These are phyloP conservation scores for Agrotis segetum DNA, from an alignment of 2,888 invertebrate genomes.

Conservation along the genomic window DNA sequence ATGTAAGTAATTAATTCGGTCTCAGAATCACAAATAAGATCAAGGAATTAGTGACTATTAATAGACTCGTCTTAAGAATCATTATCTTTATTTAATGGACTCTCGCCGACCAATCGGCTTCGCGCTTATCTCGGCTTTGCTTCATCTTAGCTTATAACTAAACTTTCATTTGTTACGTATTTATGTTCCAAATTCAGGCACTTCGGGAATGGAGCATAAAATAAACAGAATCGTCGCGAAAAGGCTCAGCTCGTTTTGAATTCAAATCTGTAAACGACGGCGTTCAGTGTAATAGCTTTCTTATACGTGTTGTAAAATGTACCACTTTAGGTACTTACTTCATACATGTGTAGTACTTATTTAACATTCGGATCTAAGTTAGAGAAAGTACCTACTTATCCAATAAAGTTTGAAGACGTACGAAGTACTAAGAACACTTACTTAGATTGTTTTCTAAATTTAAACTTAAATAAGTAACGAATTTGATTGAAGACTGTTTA, in stretches of 20 bases:
- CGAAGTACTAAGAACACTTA: neutral
- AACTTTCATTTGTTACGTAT: constrained; percentile 53
- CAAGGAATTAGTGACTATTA: constrained; percentile 49
- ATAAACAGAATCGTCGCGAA: constrained; percentile 58
- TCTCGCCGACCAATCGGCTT: constrained; percentile 28
- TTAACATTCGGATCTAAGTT: constrained; percentile 7
- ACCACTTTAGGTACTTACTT: constrained; percentile 42
- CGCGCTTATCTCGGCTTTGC: constrained; percentile 41
- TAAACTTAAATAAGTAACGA: too few species aligned
- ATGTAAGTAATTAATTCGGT: constrained; percentile 14
- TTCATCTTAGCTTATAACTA: constrained; percentile 44
- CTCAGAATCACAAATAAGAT: constrained; percentile 37
- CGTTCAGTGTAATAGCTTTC: constrained; percentile 61
- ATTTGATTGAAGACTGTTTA: neutral
- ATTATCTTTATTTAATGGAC: constrained; percentile 49
- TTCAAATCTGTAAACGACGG: constrained; percentile 62
- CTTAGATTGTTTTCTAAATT: too few species aligned
- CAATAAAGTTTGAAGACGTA: neutral
- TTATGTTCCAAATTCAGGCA: constrained; percentile 48
- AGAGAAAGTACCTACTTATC: neutral
- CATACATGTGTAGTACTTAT: constrained; percentile 16
- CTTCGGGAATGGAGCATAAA: constrained; percentile 44
- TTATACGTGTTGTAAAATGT: constrained; percentile 58
- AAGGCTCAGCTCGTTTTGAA: constrained; percentile 51
- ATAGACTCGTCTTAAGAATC: constrained; percentile 36